These are phyloP conservation scores for Argynnis bischoffii DNA, from an alignment of 2,888 invertebrate genomes.

Conservation along the genomic window DNA sequence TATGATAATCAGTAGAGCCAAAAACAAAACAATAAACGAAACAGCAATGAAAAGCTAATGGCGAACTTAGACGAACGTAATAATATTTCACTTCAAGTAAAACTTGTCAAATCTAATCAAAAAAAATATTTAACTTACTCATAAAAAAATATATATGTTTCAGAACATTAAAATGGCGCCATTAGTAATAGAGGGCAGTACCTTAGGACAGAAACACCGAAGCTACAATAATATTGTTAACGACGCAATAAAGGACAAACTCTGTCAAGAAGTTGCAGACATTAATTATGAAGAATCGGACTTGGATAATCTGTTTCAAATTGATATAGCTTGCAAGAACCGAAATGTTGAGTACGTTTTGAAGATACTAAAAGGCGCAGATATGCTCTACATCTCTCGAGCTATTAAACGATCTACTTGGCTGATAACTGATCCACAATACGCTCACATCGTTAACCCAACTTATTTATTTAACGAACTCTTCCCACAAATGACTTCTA, in stretches of 20 bases:
- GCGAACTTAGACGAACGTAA: too few relatives aligned
- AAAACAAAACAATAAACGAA: too few relatives aligned
- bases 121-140: neutral
- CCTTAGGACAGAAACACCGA: conserved; percentile 57
- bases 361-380: conserved; percentile 55
- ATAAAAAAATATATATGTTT: conserved; percentile 15
- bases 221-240: conserved; percentile 53
- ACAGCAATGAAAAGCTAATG: too few relatives aligned
- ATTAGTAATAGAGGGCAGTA: conserved; percentile 49
- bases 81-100: too few relatives aligned
- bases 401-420: conserved; percentile 60
- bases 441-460: conserved; percentile 63
- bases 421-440: conserved; percentile 60
- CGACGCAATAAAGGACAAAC: conserved; percentile 42
- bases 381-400: conserved; percentile 62
- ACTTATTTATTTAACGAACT: conserved; percentile 55
- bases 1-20: too few relatives aligned
- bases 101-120: neutral
- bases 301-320: conserved; percentile 57
- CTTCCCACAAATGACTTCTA: conserved; percentile 59
- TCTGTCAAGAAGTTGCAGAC: conserved; percentile 38
- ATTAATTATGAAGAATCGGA: conserved; percentile 50
- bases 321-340: conserved; percentile 58
- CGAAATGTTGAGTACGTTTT: conserved; percentile 59
- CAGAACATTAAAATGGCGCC: conserved; percentile 53